Base-by-base conservation (phyloP, 2,888 invertebrate species). In the Sinentomon sp. region DNA sequence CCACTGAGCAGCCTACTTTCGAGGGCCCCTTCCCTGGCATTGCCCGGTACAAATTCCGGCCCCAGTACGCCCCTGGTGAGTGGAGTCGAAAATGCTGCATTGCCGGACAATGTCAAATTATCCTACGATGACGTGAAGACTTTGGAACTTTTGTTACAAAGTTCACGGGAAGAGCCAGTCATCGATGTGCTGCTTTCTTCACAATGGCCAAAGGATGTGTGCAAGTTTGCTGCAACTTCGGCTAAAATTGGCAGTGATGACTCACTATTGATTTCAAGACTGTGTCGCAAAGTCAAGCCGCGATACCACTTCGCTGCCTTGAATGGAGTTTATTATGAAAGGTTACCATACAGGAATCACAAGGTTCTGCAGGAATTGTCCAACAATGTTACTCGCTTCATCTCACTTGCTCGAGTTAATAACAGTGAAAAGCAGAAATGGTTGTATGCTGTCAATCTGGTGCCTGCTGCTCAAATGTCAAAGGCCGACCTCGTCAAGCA, bases 301-400 rank as follows among this genome's bases (percentile, higher is more conserved):
- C 64, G 92, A 30, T 94, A 97, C 55, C 83, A 92, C 51, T 71
- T 92, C 53, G 68, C 72, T 43, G 85, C 73, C 0, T 55, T 74
- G 6, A 63, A 69, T 47, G 67, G 67, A 9, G 60, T 66, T 37
- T 69, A 69, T 54, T 85, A 70, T 53, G 89, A 92, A 56, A 63
- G 87, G 36, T 66, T 74, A 30, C 92, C 92, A 0, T 94, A 87
- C 55, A 69, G 75, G 48, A 82, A 83, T 53, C 68, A 74, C 45
- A 50, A 53, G 36, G 54, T 62, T 34, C 60, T 70, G 26, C 56
- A 64, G 9, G 72, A 74, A 45, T 64, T 66, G 29, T 63, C 71
- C 36, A 57, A 66, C 31, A 80, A 85, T 24, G 31, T 36, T n/a
- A 39, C 40, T 0, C 62, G 94, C 32, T 92, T 94, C 50, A 69